Conservation (phyloP, 2,797 vertebrate genomes). For the Ptychobarbus kaznakovi region DNA sequence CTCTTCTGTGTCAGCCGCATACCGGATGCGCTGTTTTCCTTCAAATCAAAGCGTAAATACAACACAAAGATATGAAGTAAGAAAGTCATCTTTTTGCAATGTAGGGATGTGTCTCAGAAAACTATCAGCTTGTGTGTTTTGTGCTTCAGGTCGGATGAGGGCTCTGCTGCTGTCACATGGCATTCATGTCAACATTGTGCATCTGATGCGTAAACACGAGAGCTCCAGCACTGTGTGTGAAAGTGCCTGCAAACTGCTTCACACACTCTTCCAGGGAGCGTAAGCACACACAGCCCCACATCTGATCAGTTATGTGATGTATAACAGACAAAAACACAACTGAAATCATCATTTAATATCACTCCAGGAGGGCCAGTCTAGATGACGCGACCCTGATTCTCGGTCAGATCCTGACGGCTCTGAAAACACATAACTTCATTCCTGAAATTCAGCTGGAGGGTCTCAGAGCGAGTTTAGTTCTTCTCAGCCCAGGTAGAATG, state of each 20-base stretch:
- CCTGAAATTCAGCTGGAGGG: slow-evolving; percentile 88
- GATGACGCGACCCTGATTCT: slow-evolving; percentile 85
- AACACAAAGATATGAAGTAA: too few relatives aligned
- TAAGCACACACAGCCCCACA: slow-evolving; percentile 64
- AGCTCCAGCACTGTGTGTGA: slow-evolving; percentile 82
- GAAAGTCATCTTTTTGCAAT: neutral
- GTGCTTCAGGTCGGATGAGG: slow-evolving; percentile 82
- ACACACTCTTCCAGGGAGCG: slow-evolving; percentile 89
- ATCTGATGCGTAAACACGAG: slow-evolving; percentile 89
- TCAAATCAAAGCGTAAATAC: too few relatives aligned
- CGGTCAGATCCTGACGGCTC: slow-evolving; percentile 82
- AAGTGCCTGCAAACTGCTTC: slow-evolving; percentile 87
- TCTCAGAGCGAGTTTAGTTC: slow-evolving; percentile 84
- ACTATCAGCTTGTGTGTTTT: neutral
- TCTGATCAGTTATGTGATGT: neutral
- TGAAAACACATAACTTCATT: slow-evolving; percentile 85
- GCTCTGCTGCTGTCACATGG: slow-evolving; percentile 86
- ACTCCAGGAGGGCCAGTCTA: slow-evolving; percentile 80
- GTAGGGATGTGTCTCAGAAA: neutral
- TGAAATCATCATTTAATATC: neutral
- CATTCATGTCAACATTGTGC: slow-evolving; percentile 90
- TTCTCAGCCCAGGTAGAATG: slow-evolving; percentile 86
- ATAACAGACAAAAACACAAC: neutral
- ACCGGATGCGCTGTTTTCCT: too few relatives aligned
- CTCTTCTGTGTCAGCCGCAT: too few relatives aligned